Evolutionary conservation across 2,113 vertebrate species (phyloP), one percentile per base, ranked within the genome.

Genomic region (Gavialis gangeticus): DNA sequence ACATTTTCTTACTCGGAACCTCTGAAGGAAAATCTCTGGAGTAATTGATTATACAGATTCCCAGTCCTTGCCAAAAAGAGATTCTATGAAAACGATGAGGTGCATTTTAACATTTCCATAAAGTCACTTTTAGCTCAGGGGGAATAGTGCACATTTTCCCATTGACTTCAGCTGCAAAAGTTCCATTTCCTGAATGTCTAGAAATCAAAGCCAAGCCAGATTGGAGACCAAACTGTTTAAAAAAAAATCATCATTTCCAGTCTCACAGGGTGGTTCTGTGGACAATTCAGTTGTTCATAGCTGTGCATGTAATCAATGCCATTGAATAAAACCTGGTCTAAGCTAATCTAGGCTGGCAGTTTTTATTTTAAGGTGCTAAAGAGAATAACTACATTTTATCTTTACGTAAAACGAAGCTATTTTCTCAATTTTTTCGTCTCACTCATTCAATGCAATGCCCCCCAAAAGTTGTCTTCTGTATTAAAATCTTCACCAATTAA

Each of bases 11-110:
- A 77, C 60, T 78, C 82, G 81, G 87, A 95, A 73, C 24, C 69
- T 76, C 87, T 96, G 62, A 94, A 96, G 89, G 55, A 94, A 86
- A 87, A 89, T 80, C 77, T 96, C 66, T 79, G 22, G 82, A 60
- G 27, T 96, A 94, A 97, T 80, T 89, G 58, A 81, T 94, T 95
- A 95, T 55, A 96, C 88, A 97, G 92, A 93, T 90, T 94, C 79
- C 18, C 6, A 14, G 81, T 91, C 92, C 87, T 90, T 92, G 82
- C 82, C 85, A 92, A 87, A 93, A 94, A 4, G 37, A 95, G 87
- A 86, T 55, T 84, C 81, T 91, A 19, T n/a, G 60, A 17, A 94
- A 96, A 95, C 73, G 95, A 92, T 59, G 89, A 92, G 73, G 83
- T 85, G 54, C 6, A 91, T 90, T 96, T 92, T 88, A 96, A 97